Percentiles rank a stretch among this genome's conserved stretches.
Conservation (phyloP, 1,140 invertebrate genomes). For the Drosophila subobscura region DNA sequence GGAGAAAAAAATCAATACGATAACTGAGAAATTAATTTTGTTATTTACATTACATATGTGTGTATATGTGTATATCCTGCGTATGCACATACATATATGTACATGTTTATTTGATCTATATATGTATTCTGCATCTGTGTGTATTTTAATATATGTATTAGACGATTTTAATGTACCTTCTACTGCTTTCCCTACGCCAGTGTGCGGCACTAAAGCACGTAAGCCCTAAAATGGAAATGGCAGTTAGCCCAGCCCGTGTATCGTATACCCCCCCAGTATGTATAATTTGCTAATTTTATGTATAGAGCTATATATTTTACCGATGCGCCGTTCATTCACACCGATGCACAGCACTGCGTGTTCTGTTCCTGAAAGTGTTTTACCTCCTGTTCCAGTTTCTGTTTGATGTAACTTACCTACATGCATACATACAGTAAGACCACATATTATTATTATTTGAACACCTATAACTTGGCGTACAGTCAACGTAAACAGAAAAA, state of each 20-base stretch:
- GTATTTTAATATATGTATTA: constrained; percentile 55
- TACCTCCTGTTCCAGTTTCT: constrained; percentile 13
- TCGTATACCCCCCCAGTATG: no score
- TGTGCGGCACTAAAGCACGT: no score
- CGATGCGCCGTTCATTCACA: not conserved
- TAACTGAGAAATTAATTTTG: constrained; percentile 29
- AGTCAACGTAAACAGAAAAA: no score
- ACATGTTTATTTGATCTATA: constrained; percentile 14
- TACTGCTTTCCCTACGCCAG: not conserved
- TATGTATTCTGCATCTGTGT: constrained; percentile 23
- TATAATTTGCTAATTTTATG: constrained; percentile 20
- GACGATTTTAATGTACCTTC: constrained; percentile 38
- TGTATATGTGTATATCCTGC: constrained; percentile 25
- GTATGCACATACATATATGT: constrained; percentile 39
- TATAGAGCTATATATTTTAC: constrained; percentile 31
- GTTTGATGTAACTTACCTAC: constrained; percentile 13
- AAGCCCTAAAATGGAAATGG: no score
- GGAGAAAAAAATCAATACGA: constrained; percentile 11
- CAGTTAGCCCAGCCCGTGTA: no score
- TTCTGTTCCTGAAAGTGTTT: not conserved
- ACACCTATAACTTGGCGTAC: no score
- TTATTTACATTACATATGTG: constrained; percentile 39
- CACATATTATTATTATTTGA: no score
- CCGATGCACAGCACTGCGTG: constrained; percentile 1
- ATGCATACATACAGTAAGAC: constrained; percentile 4